Conservation (phyloP, 2,888 invertebrate species). For the Rhopalosiphum nymphaeae region DNA sequence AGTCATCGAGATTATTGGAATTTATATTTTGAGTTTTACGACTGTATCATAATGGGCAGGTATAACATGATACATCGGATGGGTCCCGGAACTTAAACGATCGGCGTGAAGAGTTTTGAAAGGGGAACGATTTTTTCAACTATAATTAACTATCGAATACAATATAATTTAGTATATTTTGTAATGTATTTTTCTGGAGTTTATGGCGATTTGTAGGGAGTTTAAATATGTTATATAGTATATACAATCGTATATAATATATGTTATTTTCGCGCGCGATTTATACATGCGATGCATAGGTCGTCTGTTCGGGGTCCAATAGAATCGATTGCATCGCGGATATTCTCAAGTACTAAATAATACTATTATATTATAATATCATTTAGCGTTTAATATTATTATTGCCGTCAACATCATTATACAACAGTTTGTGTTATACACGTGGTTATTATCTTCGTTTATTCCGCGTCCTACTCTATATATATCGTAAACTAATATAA, state of each 20-base stretch:
- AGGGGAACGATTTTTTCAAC: not conserved
- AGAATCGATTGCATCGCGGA: not conserved
- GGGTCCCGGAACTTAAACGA: not conserved
- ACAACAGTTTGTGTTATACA: not conserved
- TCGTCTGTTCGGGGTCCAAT: not conserved
- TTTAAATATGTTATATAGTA: not conserved
- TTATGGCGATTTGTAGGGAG: not conserved
- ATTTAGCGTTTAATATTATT: not conserved
- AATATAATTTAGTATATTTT: not conserved
- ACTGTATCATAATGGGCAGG: not conserved
- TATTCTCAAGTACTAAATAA: not conserved
- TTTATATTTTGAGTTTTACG: not conserved
- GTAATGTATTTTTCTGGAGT: not conserved
- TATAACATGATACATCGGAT: not conserved
- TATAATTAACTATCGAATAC: not conserved
- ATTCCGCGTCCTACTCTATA: not conserved
- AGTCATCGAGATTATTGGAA: not conserved
- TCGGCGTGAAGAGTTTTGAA: not conserved
- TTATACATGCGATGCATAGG: not conserved
- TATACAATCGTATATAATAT: not conserved
- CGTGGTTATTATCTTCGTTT: not conserved
- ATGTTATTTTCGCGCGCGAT: not conserved
- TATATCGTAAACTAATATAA: not conserved
- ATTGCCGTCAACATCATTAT: not conserved
- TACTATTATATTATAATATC: not conserved